Percentiles rank a stretch among this genome's conserved stretches.
Conservation (phyloP, 1,140 invertebrate genomes). For the Hermatobates lingyangjiaoensis region DNA sequence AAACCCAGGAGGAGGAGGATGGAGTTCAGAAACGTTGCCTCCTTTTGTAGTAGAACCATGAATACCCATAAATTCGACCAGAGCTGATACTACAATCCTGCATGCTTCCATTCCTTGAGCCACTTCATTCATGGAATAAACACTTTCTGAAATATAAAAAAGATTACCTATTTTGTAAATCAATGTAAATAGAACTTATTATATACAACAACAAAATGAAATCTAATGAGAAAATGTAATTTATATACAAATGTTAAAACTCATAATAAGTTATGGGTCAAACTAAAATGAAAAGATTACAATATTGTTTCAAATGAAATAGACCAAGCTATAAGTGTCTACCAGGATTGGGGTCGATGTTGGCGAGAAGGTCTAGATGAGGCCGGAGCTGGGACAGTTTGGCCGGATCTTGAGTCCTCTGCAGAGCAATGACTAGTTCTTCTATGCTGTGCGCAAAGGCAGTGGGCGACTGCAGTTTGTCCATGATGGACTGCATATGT, state of each 20-base stretch:
- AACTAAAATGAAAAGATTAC: too few relatives aligned
- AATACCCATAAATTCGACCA: constrained; percentile 69
- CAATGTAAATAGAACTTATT: not conserved
- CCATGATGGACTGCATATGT: constrained; percentile 97
- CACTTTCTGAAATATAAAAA: constrained; percentile 32
- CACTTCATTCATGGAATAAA: constrained; percentile 46
- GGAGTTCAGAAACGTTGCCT: constrained; percentile 9
- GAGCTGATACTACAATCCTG: constrained; percentile 57
- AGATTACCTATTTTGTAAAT: not conserved
- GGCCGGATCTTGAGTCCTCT: constrained; percentile 75
- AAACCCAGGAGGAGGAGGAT: constrained; percentile 15
- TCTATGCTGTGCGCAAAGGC: constrained; percentile 79
- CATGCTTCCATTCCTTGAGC: constrained; percentile 61
- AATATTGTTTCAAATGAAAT: too few relatives aligned
- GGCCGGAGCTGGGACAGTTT: constrained; percentile 54
- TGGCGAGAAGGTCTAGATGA: constrained; percentile 68
- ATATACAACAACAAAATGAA: not conserved
- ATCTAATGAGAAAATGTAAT: too few relatives aligned
- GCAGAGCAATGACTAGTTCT: constrained; percentile 78
- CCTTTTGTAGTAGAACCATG: constrained; percentile 26
- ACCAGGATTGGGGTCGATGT: constrained; percentile 65
- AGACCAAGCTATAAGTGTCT: too few relatives aligned
- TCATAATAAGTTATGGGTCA: too few relatives aligned
- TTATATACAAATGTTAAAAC: too few relatives aligned
- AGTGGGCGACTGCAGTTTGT: constrained; percentile 79